phyloP scores from a whole-genome alignment of 2,797 vertebrate species.

The Harpagifer antarcticus region DNA sequence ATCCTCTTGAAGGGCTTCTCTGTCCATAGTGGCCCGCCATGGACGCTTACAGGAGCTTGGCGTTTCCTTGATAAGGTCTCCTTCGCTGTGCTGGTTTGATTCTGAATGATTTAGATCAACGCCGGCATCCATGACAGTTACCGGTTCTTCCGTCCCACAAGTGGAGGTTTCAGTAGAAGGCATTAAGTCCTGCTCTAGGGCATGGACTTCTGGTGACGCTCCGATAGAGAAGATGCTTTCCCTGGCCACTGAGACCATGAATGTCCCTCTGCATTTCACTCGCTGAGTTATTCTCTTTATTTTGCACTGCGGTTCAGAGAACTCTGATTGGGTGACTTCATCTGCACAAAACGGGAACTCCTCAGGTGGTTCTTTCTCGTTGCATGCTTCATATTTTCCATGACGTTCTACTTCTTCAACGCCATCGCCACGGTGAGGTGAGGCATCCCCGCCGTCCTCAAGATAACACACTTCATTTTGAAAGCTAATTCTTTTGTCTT shows the following conservation, averaged over 20 bases:
- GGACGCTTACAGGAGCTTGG: constrained; percentile 52
- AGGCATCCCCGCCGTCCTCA: not conserved
- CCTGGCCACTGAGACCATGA: constrained; percentile 52
- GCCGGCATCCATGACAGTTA: not conserved
- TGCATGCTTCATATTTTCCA: not conserved
- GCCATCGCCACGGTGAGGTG: not conserved
- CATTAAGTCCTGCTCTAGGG: not conserved
- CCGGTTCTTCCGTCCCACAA: not conserved
- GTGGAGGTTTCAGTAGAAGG: not conserved
- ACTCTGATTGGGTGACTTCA: not conserved
- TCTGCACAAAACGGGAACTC: constrained; percentile 3
- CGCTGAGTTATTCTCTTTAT: constrained; percentile 3
- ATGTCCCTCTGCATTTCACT: constrained; percentile 66
- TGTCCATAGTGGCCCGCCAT: constrained; percentile 30
- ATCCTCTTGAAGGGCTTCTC: not conserved
- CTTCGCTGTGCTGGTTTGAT: not conserved
- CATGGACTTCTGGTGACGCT: not conserved
- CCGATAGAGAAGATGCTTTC: not conserved
- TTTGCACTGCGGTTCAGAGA: not conserved
- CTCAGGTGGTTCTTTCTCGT: not conserved
- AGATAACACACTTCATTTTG: not conserved
- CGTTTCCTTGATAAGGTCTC: not conserved
- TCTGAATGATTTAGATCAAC: not conserved
- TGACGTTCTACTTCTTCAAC: not conserved
- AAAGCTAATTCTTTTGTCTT: not conserved